A percentile compares a stretch with the other conserved stretches of the same genome.
These are phyloP conservation scores for Empis livida DNA, from an alignment of 2,888 invertebrate genomes.

Conservation along the genomic window DNA sequence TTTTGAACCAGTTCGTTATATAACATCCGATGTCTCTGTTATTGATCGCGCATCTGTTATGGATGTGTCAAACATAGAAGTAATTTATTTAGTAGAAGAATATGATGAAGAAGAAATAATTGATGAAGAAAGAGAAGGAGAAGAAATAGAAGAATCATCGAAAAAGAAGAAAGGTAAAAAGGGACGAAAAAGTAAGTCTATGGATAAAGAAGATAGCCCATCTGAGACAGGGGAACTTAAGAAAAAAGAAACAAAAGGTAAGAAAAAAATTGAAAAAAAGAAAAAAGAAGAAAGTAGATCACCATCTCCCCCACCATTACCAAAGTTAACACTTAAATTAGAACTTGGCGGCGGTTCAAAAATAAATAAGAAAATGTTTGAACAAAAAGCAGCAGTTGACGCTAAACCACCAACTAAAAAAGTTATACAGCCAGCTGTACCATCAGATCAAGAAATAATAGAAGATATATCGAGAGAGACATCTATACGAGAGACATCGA, in stretches of 20 bases:
- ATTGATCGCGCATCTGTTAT: background rate
- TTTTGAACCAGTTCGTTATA: background rate
- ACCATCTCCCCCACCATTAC: background rate
- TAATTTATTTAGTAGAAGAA: background rate
- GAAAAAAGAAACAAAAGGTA: background rate
- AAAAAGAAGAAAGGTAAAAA: background rate
- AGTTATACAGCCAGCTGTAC: background rate
- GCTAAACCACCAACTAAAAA: background rate
- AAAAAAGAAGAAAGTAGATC: background rate
- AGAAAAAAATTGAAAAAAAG: background rate
- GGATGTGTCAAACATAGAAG: background rate
- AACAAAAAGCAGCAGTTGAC: background rate
- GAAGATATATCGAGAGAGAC: too few relatives aligned
- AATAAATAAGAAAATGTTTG: conserved; percentile 1
- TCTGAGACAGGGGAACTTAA: background rate
- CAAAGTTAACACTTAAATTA: background rate
- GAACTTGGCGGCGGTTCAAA: conserved; percentile 1
- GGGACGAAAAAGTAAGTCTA: background rate
- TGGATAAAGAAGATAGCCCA: background rate
- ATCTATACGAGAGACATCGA: too few relatives aligned
- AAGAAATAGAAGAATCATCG: background rate
- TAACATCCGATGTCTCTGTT: background rate
- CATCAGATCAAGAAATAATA: too few relatives aligned
- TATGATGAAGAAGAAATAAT: background rate
- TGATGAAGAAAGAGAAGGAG: background rate